Base-by-base conservation (phyloP, 2,888 invertebrate species). In the Pachymerium ferrugineum region DNA sequence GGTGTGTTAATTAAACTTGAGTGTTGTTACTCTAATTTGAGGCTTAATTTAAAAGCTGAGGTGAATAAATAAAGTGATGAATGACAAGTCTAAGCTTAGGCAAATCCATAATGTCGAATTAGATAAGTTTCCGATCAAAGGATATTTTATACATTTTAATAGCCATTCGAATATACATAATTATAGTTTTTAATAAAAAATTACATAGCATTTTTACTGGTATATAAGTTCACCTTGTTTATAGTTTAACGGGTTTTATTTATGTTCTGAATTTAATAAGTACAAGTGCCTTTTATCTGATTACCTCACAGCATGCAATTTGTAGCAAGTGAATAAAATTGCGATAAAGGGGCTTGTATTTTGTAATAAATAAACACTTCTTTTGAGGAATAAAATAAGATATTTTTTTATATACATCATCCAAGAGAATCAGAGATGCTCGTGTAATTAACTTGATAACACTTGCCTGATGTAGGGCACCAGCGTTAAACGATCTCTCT, bases 1-100 rank as follows among this genome's bases (percentile, higher is more conserved):
- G 62, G 62, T 62, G 62, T 62, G 62, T 62, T 62, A 62, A 62
- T 62, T 62, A 62, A 62, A 62, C 62, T 62, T 28, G 62, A 62
- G 62, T 62, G 62, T 62, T 62, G 62, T 62, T 62, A 62, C 62
- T 62, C 62, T 62, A 62, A 62, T 62, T 62, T 62, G 62, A 28
- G 62, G 62, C 62, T 62, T 62, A 62, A 62, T 62, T 62, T 62
- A 62, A 62, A 62, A 62, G 25, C 28, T 12, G 28, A 62, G 62
- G 28, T 62, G 62, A 62, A 62, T 62, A 62, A 62, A 62, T 62
- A 62, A 62, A 62, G 62, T 62, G 62, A n/a, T n/a, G n/a, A 62
- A 28, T 62, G 62, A 62, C 62, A 62, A 62, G 25, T 62, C 25
- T 62, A 62, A 62, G 62, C 62, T 62, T 28, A 12, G 62, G 62